Conservation (phyloP, 2,888 invertebrate species). For the Salpingus planirostris region DNA sequence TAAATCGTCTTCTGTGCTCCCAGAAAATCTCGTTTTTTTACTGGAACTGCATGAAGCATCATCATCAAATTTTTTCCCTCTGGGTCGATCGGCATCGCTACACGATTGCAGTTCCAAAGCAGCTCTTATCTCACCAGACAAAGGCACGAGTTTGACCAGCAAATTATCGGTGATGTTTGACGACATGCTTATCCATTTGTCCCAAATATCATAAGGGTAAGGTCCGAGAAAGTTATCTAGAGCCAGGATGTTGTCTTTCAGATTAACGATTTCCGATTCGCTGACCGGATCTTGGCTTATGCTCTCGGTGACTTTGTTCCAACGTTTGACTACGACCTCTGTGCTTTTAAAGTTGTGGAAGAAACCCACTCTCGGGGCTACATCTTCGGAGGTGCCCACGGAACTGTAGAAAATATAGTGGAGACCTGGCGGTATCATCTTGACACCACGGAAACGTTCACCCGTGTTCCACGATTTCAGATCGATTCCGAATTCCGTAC, state of each 20-base stretch:
- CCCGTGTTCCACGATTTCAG: conserved; percentile 83
- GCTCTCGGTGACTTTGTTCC: conserved; percentile 74
- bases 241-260: conserved; percentile 59
- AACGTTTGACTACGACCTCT: conserved; percentile 80
- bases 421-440: conserved; percentile 97
- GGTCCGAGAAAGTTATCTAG: conserved; percentile 76
- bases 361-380: conserved; percentile 62
- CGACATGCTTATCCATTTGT: conserved; percentile 75
- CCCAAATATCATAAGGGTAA: conserved; percentile 84
- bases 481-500: conserved; percentile 96
- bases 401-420: conserved; percentile 88
- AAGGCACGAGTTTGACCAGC: conserved; percentile 56
- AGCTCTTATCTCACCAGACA: conserved; percentile 67
- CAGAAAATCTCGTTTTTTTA: conserved; percentile 40
- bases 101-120: conserved; percentile 71
- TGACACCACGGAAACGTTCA: conserved; percentile 87
- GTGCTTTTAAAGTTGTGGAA: conserved; percentile 70
- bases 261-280: conserved; percentile 55
- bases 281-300: conserved; percentile 55
- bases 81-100: conserved; percentile 59
- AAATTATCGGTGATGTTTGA: conserved; percentile 57
- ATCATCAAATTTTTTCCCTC: conserved; percentile 39
- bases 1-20: conserved; percentile 60
- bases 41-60: conserved; percentile 10
- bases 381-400: conserved; percentile 51